Percentiles rank a stretch among this genome's conserved stretches.
Conservation (phyloP, 1,140 invertebrate species). For the Drosophila nebulosa region DNA sequence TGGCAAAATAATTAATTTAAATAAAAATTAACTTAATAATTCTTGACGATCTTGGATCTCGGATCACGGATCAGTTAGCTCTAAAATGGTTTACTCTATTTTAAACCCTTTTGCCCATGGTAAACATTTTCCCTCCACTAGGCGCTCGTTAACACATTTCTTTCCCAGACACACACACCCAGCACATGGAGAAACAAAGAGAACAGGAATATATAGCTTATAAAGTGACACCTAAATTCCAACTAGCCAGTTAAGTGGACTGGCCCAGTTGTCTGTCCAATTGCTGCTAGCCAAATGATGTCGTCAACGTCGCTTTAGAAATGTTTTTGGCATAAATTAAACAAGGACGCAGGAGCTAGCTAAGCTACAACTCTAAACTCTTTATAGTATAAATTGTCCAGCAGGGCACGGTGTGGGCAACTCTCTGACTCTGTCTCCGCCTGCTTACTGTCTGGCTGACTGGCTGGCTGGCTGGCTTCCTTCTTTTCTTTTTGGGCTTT, state of each 20-base stretch:
- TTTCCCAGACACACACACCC: constrained; percentile 22
- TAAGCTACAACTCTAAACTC: neutral
- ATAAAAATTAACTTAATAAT: too few species aligned
- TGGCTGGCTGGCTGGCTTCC: neutral
- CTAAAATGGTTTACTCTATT: too few species aligned
- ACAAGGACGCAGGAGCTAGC: constrained; percentile 52
- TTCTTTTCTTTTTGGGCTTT: neutral
- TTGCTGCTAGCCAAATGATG: constrained; percentile 51
- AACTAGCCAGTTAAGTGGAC: constrained; percentile 24
- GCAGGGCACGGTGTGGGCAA: neutral
- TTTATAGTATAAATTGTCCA: constrained; percentile 44
- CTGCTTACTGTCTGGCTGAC: too few species aligned
- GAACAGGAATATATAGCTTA: constrained; percentile 42
- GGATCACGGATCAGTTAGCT: too few species aligned
- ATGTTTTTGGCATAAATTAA: constrained; percentile 75
- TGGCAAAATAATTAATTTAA: constrained; percentile 1
- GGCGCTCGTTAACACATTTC: constrained; percentile 74
- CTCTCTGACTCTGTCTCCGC: too few species aligned
- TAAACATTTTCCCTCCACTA: neutral
- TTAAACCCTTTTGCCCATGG: neutral
- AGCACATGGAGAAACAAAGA: neutral
- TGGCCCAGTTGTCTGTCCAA: constrained; percentile 11
- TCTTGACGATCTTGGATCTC: too few species aligned
- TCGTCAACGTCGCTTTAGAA: constrained; percentile 71
- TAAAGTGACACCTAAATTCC: constrained; percentile 65